These are phyloP conservation scores for Tragelaphus strepsiceros DNA, from an alignment of 2,113 vertebrate genomes.

Conservation along the genomic window DNA sequence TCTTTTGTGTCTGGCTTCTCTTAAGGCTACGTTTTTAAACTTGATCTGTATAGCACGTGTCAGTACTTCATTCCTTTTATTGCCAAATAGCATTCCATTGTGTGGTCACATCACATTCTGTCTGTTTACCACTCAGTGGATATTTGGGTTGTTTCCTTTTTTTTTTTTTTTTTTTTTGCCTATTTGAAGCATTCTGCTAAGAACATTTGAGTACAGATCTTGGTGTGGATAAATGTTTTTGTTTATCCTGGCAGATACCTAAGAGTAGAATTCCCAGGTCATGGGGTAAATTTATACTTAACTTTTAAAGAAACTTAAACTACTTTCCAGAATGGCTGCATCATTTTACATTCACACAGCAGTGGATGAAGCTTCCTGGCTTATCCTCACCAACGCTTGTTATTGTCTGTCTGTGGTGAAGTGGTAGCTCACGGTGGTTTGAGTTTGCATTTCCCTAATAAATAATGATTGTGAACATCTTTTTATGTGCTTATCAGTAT, in stretches of 20 bases:
- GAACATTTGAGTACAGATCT: not conserved
- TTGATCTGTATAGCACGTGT: not conserved
- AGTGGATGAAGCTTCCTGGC: not conserved
- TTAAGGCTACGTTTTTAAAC: not conserved
- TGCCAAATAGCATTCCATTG: not conserved
- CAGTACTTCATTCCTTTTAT: not conserved
- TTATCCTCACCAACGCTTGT: not conserved
- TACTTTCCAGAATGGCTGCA: not conserved
- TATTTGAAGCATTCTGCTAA: not conserved
- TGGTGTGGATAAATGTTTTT: not conserved
- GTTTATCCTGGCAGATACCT: not conserved
- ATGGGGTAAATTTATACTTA: not conserved
- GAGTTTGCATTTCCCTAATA: not conserved
- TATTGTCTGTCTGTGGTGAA: not conserved
- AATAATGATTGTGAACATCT: not conserved
- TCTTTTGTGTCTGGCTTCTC: not conserved
- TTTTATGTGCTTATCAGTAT: not conserved
- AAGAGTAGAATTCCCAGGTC: not conserved
- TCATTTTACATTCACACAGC: not conserved
- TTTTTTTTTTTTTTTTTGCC: too few relatives aligned
- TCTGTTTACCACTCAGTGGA: not conserved
- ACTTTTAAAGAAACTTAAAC: not conserved
- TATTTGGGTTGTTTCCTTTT: not conserved
- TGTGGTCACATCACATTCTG: not conserved
- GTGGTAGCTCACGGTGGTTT: not conserved